These are phyloP conservation scores for Brevimyrus niger DNA, from an alignment of 2,113 vertebrate genomes.

Conservation along the genomic window DNA sequence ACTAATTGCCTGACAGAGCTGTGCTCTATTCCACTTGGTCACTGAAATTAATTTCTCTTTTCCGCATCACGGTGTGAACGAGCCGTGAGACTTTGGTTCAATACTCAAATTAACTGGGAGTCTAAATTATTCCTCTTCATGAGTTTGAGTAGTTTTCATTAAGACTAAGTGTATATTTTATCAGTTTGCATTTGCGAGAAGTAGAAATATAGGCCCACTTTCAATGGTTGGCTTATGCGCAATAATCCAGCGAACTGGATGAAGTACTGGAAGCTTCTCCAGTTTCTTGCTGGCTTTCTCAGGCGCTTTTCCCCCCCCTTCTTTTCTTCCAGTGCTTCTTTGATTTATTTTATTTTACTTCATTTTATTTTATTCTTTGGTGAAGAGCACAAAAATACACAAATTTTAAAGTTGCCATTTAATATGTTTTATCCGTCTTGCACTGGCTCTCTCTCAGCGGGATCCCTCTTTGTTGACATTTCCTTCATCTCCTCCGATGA, in stretches of 20 bases:
- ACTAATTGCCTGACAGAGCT: conserved; percentile 94
- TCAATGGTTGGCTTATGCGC: conserved; percentile 15
- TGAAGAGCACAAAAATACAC: neutral
- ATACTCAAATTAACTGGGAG: conserved; percentile 76
- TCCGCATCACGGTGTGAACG: conserved; percentile 68
- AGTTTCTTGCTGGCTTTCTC: neutral
- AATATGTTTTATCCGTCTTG: neutral
- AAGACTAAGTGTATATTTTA: conserved; percentile 41
- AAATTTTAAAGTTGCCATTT: neutral
- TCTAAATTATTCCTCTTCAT: conserved; percentile 70
- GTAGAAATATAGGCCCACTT: conserved; percentile 23
- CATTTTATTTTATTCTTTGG: neutral
- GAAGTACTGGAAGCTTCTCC: conserved; percentile 5
- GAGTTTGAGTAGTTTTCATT: conserved; percentile 63
- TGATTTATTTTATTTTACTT: neutral
- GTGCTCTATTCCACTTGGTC: conserved; percentile 79
- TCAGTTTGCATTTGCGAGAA: conserved; percentile 29
- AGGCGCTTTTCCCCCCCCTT: neutral
- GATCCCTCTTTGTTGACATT: neutral
- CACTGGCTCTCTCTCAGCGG: neutral
- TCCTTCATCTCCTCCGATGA: neutral
- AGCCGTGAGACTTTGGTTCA: conserved; percentile 73
- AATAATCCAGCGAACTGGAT: conserved; percentile 13
- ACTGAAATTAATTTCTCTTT: conserved; percentile 85
- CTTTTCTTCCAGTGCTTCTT: neutral